Evolutionary conservation across 2,797 vertebrate genomes (phyloP).

Genomic region (Thamnophis elegans): DNA sequence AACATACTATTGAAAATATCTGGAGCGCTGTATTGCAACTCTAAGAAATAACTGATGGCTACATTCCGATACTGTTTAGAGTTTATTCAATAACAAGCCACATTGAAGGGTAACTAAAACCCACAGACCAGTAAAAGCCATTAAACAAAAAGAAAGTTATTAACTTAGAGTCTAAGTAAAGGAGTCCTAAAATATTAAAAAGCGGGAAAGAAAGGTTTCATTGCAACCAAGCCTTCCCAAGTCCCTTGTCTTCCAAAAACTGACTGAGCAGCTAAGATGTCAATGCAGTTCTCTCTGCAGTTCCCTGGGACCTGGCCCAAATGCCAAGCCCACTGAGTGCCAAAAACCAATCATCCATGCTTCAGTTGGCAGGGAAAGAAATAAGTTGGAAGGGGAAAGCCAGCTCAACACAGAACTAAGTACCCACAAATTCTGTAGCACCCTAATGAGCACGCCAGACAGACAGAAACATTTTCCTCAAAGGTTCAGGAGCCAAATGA

Average conservation of each 20-base stretch:
- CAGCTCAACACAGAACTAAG: neutral
- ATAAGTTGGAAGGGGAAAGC: neutral
- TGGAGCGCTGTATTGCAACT: neutral
- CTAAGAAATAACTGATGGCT: neutral
- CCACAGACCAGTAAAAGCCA: neutral
- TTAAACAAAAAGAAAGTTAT: neutral
- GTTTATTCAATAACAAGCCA: neutral
- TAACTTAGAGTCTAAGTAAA: neutral
- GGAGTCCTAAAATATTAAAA: neutral
- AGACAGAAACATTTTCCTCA: neutral
- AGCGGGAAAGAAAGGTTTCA: neutral
- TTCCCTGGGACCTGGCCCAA: neutral
- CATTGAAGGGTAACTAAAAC: neutral
- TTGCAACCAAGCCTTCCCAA: neutral
- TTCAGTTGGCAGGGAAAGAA: neutral
- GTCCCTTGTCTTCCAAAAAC: neutral
- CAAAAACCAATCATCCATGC: neutral
- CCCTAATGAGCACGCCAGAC: neutral
- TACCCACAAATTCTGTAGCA: neutral
- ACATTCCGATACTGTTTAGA: neutral
- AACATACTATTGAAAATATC: neutral
- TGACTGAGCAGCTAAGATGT: neutral
- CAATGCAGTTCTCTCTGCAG: constrained; percentile 22
- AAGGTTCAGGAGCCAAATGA: neutral
- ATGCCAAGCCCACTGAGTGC: constrained; percentile 11